Percentiles rank a stretch among this genome's conserved stretches.
These are phyloP conservation scores for Timema cristinae DNA, from an alignment of 2,888 invertebrate species.

Conservation along the genomic window DNA sequence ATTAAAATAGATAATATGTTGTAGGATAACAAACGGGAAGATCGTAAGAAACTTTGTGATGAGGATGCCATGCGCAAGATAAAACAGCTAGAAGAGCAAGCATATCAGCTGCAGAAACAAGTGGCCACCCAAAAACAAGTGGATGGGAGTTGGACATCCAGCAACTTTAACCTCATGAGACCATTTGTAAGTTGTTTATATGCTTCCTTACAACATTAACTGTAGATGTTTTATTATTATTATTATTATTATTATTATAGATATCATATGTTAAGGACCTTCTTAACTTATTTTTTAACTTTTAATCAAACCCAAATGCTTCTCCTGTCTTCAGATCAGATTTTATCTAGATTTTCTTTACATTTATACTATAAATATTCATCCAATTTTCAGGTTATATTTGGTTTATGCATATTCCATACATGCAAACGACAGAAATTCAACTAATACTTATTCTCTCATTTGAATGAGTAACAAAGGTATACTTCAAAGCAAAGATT, in stretches of 20 bases:
- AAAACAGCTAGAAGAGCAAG: slow-evolving; percentile 89
- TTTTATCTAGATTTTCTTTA: no score
- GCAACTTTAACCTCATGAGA: slow-evolving; percentile 34
- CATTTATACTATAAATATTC: no score
- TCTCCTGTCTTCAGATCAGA: no score
- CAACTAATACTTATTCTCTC: no score
- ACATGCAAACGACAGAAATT: no score
- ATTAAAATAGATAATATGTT: slow-evolving; percentile 17
- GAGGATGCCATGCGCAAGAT: slow-evolving; percentile 93
- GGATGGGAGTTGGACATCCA: slow-evolving; percentile 39
- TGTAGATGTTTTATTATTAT: neutral
- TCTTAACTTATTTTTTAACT: neutral
- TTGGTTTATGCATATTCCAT: no score
- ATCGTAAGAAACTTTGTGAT: slow-evolving; percentile 84
- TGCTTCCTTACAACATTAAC: slow-evolving; percentile 12
- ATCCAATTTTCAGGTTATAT: no score
- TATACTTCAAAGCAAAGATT: no score
- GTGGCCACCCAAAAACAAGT: slow-evolving; percentile 79
- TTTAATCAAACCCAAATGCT: neutral
- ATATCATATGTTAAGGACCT: neutral
- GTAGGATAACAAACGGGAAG: slow-evolving; percentile 86
- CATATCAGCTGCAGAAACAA: slow-evolving; percentile 87
- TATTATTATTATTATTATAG: neutral
- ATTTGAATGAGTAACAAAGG: no score
- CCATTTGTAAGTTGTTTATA: slow-evolving; percentile 32